These are phyloP conservation scores for Catharus bicknelli DNA, from an alignment of 2,113 vertebrate species.

Conservation along the genomic window DNA sequence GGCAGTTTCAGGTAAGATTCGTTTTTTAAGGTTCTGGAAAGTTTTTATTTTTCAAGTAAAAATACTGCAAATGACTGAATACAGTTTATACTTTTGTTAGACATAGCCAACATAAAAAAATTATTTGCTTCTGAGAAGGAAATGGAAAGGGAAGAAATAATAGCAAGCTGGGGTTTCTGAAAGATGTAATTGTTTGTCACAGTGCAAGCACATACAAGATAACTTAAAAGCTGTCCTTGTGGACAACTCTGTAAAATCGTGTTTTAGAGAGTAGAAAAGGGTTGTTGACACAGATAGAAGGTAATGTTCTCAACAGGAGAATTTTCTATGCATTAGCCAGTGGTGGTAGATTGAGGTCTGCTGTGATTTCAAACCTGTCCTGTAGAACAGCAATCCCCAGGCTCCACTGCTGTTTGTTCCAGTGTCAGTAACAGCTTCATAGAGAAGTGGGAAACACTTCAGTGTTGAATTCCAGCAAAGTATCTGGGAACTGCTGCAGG, in stretches of 20 bases:
- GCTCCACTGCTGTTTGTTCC: neutral
- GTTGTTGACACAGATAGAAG: neutral
- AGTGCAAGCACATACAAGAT: neutral
- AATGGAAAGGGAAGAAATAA: neutral
- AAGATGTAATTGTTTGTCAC: neutral
- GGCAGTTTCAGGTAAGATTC: conserved; percentile 84
- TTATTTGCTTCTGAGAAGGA: neutral
- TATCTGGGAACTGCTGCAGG: neutral
- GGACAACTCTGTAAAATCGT: neutral
- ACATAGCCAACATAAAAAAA: neutral
- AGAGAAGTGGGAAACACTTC: neutral
- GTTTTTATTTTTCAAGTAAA: neutral
- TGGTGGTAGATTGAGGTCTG: neutral
- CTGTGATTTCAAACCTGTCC: neutral
- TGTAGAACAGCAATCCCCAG: fast-evolving
- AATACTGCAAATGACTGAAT: neutral
- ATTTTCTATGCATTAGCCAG: neutral
- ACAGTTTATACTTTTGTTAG: neutral
- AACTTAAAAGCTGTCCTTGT: neutral
- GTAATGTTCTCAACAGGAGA: fast-evolving
- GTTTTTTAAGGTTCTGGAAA: neutral
- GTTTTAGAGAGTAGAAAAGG: neutral
- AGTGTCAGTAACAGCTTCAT: neutral
- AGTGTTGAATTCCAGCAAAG: neutral
- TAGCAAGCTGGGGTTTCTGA: neutral